Percentiles rank a stretch among this genome's conserved stretches.
Conservation (phyloP, 92 coral and sea anemone species). For the Epizoanthus scotinus region DNA sequence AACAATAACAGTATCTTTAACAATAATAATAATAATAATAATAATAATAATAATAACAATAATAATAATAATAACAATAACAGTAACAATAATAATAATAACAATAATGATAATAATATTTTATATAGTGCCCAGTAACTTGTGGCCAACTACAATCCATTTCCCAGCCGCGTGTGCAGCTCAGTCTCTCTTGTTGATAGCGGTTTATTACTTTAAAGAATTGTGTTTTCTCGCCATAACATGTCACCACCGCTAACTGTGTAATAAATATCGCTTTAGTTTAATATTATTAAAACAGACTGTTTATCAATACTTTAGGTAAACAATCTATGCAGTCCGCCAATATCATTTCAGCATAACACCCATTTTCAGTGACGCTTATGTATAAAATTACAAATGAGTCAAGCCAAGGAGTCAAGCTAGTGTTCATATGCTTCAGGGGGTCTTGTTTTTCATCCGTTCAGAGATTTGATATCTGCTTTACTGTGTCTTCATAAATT, state of each 20-base stretch:
- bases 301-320: neutral
- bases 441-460: neutral
- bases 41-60: no score
- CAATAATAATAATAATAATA: no score
- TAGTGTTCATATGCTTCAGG: neutral
- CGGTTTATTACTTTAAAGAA: no score
- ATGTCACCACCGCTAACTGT: neutral
- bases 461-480: constrained; percentile 35
- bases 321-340: neutral
- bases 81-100: no score
- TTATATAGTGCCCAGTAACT: no score
- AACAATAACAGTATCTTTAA: no score
- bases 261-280: constrained; percentile 7
- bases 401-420: neutral
- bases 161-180: no score
- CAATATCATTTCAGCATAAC: neutral
- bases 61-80: no score
- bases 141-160: no score
- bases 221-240: no score
- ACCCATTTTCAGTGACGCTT: neutral
- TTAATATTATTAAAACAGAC: constrained; percentile 1
- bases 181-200: no score
- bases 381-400: neutral
- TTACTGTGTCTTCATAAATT: neutral
- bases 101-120: no score